A percentile compares a stretch with the other conserved stretches of the same genome.
Conservation (phyloP, 2,888 invertebrate species). For the Eilema caniola region DNA sequence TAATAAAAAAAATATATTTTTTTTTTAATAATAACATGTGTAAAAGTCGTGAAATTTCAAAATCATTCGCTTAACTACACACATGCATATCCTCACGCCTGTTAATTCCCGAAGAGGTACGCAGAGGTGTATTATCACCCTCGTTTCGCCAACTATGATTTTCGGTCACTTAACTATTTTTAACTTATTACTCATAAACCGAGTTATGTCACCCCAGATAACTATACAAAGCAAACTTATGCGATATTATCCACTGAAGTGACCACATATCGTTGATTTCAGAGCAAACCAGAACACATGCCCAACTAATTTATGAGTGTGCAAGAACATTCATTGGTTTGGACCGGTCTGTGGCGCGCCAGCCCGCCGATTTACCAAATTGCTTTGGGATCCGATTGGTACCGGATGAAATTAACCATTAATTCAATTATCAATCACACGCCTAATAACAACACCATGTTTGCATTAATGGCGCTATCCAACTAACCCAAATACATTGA, state of each 20-base stretch:
- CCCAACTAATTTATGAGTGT: constrained; percentile 58
- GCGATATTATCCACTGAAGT: constrained; percentile 36
- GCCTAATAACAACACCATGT: constrained; percentile 46
- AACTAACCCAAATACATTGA: neutral
- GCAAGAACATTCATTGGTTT: constrained; percentile 57
- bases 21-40: too few species aligned
- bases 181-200: neutral
- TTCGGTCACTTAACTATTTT: too few species aligned
- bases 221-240: constrained; percentile 19
- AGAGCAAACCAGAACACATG: constrained; percentile 52
- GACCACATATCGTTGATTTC: constrained; percentile 51
- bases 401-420: constrained; percentile 59
- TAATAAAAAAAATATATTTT: too few species aligned
- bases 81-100: too few species aligned
- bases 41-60: too few species aligned
- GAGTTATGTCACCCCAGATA: neutral
- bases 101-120: too few species aligned
- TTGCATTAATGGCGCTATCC: constrained; percentile 39
- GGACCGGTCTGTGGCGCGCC: constrained; percentile 44
- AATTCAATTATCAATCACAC: constrained; percentile 66
- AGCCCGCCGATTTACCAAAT: constrained; percentile 59
- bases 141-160: too few species aligned
- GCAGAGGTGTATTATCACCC: too few species aligned
- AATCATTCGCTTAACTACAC: too few species aligned
- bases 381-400: constrained; percentile 58